Percentiles rank a stretch among this genome's conserved stretches.
These are phyloP conservation scores for Pemphredon lugubris DNA, from an alignment of 2,888 invertebrate species.

Conservation along the genomic window DNA sequence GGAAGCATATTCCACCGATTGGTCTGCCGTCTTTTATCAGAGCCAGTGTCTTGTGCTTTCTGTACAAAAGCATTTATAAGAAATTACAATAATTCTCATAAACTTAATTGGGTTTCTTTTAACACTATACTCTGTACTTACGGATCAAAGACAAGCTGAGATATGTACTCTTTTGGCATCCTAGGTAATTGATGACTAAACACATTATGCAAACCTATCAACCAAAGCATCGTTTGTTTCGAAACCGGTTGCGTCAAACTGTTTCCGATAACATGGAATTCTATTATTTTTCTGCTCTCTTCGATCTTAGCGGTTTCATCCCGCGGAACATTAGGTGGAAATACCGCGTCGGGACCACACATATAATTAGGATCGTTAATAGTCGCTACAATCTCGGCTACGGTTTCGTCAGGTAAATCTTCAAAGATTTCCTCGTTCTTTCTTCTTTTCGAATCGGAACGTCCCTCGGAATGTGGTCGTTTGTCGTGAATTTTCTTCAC, in stretches of 20 bases:
- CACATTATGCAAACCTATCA: slow-evolving; percentile 95
- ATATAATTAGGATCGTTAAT: slow-evolving; percentile 92
- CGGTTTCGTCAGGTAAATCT: slow-evolving; percentile 90
- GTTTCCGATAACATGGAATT: slow-evolving; percentile 97
- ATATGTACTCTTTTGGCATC: slow-evolving; percentile 99
- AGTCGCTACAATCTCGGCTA: slow-evolving; percentile 91
- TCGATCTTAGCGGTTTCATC: slow-evolving; percentile 96
- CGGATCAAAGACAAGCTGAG: slow-evolving; percentile 96
- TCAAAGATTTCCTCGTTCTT: slow-evolving; percentile 83
- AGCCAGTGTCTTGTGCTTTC: slow-evolving; percentile 96
- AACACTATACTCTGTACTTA: slow-evolving; percentile 81
- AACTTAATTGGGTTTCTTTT: background rate
- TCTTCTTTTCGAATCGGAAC: slow-evolving; percentile 73
- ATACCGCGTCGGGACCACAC: slow-evolving; percentile 91
- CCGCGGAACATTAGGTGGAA: slow-evolving; percentile 92
- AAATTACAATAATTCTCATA: background rate
- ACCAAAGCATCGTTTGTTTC: slow-evolving; percentile 96
- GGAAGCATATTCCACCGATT: slow-evolving; percentile 98
- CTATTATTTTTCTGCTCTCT: slow-evolving; percentile 93
- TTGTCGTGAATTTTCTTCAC: slow-evolving; percentile 76
- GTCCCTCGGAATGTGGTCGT: slow-evolving; percentile 70
- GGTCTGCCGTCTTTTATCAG: slow-evolving; percentile 95
- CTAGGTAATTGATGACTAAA: slow-evolving; percentile 97
- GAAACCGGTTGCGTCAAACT: slow-evolving; percentile 92
- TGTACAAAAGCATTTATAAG: slow-evolving; percentile 77